These are phyloP conservation scores for Saturnia pavonia DNA, from an alignment of 2,888 invertebrate species.

Conservation along the genomic window DNA sequence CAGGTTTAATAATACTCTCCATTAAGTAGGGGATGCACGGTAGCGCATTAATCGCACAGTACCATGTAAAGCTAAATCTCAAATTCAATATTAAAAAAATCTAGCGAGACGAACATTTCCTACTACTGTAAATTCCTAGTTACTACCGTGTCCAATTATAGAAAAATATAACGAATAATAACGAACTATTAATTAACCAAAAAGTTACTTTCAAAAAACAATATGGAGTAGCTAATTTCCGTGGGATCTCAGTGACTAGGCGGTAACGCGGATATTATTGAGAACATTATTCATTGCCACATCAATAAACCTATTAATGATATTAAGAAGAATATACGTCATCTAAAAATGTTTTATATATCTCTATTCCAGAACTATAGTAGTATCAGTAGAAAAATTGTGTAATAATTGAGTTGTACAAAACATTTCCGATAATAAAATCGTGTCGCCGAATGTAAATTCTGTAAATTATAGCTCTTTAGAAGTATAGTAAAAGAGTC, in stretches of 20 bases:
- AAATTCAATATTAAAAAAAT: constrained; percentile 62
- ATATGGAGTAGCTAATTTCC: constrained; percentile 67
- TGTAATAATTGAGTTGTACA: constrained; percentile 61
- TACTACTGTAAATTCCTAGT: constrained; percentile 70
- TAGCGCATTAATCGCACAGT: constrained; percentile 32
- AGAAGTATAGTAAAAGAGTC: too few relatives aligned
- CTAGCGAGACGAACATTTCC: constrained; percentile 77
- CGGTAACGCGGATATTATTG: constrained; percentile 67
- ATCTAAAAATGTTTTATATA: constrained; percentile 66
- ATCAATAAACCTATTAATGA: background rate
- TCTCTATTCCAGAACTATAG: constrained; percentile 50
- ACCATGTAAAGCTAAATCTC: constrained; percentile 53
- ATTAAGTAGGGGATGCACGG: constrained; percentile 56
- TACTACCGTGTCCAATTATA: constrained; percentile 75
- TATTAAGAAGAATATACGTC: constrained; percentile 18
- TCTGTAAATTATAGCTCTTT: constrained; percentile 42
- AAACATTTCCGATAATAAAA: constrained; percentile 62
- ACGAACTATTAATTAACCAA: constrained; percentile 73
- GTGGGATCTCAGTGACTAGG: constrained; percentile 81
- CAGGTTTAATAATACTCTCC: constrained; percentile 73
- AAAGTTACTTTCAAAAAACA: constrained; percentile 68
- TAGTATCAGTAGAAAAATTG: constrained; percentile 38
- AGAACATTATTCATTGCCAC: constrained; percentile 38
- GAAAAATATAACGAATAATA: constrained; percentile 67
- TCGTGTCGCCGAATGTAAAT: background rate